phyloP scores from a whole-genome alignment of 2,113 vertebrate species.

The Lepisosteus osseus region DNA sequence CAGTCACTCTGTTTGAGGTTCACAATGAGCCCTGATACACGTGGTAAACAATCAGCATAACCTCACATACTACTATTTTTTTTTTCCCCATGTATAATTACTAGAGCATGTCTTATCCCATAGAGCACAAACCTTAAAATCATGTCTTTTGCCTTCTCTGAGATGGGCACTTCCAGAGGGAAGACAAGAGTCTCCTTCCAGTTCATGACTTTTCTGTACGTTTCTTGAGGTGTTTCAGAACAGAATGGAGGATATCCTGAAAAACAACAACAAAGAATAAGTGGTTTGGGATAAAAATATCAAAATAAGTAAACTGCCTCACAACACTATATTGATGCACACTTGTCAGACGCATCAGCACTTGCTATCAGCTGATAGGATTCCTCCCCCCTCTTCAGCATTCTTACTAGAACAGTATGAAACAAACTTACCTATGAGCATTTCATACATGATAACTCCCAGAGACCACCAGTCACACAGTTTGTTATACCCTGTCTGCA shows the following conservation, averaged over 20 bases:
- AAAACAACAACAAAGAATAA: not conserved
- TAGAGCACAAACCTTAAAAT: conserved; percentile 73
- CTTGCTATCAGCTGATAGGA: no score
- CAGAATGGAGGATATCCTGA: conserved; percentile 97
- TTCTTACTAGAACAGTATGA: not conserved
- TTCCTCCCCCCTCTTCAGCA: no score
- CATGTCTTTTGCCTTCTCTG: conserved; percentile 92
- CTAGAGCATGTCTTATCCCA: no score
- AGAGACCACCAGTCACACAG: conserved; percentile 97
- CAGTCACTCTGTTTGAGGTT: no score
- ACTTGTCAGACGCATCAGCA: no score
- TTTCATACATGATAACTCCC: conserved; percentile 98
- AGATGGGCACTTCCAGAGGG: conserved; percentile 95
- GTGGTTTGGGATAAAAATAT: conserved; percentile 16
- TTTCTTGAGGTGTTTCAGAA: conserved; percentile 96
- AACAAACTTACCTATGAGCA: conserved; percentile 84
- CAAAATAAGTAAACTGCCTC: conserved; percentile 8
- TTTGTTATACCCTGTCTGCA: conserved; percentile 97
- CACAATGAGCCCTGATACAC: no score
- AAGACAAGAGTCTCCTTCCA: conserved; percentile 96
- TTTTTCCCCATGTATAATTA: no score
- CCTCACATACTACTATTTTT: no score
- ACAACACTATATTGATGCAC: no score
- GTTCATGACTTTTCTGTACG: conserved; percentile 98
- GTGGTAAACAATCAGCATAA: no score